phyloP scores from a whole-genome alignment of 1,140 invertebrate genomes.

The Eriocheir sinensis region DNA sequence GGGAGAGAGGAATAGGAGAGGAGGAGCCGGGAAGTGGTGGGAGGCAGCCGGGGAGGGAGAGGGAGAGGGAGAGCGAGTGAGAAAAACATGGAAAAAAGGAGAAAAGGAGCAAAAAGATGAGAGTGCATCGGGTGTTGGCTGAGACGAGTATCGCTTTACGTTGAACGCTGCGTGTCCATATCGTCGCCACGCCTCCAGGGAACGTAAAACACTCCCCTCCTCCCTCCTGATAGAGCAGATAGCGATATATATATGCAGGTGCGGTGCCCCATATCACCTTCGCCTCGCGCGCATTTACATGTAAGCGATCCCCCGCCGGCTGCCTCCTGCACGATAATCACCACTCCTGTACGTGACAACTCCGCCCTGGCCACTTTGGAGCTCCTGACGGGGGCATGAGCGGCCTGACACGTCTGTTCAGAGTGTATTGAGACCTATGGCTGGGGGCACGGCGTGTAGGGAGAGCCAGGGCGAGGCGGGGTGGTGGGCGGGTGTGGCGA shows the following conservation, averaged over 20 bases:
- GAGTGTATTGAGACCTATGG: slow-evolving; percentile 44
- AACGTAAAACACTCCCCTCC: slow-evolving; percentile 65
- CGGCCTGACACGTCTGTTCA: slow-evolving; percentile 36
- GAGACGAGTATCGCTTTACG: slow-evolving; percentile 67
- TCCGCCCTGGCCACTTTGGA: background rate
- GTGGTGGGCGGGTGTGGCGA: slow-evolving; percentile 27
- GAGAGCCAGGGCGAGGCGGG: background rate
- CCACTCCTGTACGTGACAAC: slow-evolving; percentile 10
- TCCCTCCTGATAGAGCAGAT: slow-evolving; percentile 65
- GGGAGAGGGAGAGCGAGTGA: slow-evolving; percentile 3
- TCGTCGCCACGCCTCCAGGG: slow-evolving; percentile 62
- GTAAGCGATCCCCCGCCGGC: slow-evolving; percentile 64
- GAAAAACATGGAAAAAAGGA: slow-evolving; percentile 37
- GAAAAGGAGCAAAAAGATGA: background rate
- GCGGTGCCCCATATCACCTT: slow-evolving; percentile 71
- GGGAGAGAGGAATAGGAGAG: background rate
- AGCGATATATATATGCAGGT: slow-evolving; percentile 73
- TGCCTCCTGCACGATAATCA: slow-evolving; percentile 68
- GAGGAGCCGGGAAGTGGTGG: background rate
- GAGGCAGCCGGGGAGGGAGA: slow-evolving; percentile 2
- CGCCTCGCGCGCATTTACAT: slow-evolving; percentile 74
- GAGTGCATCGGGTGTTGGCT: slow-evolving; percentile 62
- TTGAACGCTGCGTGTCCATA: slow-evolving; percentile 57
- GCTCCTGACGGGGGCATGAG: background rate
- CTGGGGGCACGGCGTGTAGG: background rate